Conservation (phyloP, 2,113 vertebrate genomes). For the Microcebus griseorufus region DNA sequence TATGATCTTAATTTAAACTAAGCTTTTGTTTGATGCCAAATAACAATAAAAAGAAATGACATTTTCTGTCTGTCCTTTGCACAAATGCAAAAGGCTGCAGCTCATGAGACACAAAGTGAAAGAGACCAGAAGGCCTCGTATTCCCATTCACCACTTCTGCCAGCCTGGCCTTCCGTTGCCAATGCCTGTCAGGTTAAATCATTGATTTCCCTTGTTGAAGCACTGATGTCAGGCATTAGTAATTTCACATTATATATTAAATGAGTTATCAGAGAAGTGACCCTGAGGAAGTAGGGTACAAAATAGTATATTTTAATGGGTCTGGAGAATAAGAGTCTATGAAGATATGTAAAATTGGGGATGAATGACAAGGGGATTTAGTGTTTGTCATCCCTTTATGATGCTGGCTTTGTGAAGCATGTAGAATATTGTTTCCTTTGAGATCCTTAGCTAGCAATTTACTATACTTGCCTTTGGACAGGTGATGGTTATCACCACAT, state of each 20-base stretch:
- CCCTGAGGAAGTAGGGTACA: not conserved
- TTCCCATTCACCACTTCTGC: not conserved
- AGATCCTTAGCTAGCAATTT: not conserved
- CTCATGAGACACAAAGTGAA: not conserved
- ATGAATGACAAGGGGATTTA: not conserved
- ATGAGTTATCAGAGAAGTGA: not conserved
- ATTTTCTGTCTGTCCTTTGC: not conserved
- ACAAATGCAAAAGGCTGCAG: not conserved
- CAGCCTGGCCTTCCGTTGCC: not conserved
- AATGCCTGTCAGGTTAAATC: not conserved
- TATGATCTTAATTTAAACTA: slow-evolving; percentile 13
- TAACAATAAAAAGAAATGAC: not conserved
- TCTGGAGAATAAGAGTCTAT: not conserved
- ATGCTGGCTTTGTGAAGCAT: not conserved
- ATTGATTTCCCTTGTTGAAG: not conserved
- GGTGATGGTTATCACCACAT: not conserved
- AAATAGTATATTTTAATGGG: not conserved
- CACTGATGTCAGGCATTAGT: not conserved
- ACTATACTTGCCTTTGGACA: not conserved
- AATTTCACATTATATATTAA: not conserved
- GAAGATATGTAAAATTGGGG: not conserved
- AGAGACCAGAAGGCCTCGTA: not conserved
- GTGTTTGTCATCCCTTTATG: not conserved
- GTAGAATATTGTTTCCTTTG: not conserved
- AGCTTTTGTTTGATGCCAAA: not conserved